Conservation (phyloP, 2,888 invertebrate genomes). For the Papilio elwesi region DNA sequence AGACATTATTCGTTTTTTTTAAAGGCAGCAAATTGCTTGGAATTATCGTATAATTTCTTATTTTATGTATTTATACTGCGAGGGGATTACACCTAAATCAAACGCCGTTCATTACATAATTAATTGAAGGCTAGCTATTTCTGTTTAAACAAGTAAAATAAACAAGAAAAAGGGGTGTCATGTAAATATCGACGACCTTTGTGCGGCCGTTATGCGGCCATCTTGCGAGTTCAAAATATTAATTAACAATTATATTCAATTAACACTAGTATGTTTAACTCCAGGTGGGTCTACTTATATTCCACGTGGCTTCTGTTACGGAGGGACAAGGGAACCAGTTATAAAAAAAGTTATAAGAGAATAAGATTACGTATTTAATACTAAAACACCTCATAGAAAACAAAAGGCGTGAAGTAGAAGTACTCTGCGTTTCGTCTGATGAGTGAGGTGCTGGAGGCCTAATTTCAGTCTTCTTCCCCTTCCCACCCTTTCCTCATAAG, state of each 20-base stretch:
- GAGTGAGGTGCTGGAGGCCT: too few species aligned
- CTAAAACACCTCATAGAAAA: too few species aligned
- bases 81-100: not conserved
- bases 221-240: constrained; percentile 28
- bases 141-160: not conserved
- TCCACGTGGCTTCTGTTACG: not conserved
- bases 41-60: too few species aligned
- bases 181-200: constrained; percentile 31
- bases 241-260: constrained; percentile 40
- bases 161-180: not conserved
- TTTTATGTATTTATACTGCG: too few species aligned
- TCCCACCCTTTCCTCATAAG: too few species aligned
- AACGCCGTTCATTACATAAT: not conserved
- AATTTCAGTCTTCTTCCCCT: too few species aligned
- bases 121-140: not conserved
- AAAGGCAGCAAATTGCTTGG: too few species aligned
- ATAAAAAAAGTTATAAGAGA: not conserved
- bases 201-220: constrained; percentile 12
- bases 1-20: too few species aligned
- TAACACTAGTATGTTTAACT: constrained; percentile 34
- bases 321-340: not conserved
- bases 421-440: too few species aligned
- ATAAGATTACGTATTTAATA: not conserved
- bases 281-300: constrained; percentile 28
- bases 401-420: too few species aligned